phyloP scores from a whole-genome alignment of 2,888 invertebrate species.

The Suillia variegata region DNA sequence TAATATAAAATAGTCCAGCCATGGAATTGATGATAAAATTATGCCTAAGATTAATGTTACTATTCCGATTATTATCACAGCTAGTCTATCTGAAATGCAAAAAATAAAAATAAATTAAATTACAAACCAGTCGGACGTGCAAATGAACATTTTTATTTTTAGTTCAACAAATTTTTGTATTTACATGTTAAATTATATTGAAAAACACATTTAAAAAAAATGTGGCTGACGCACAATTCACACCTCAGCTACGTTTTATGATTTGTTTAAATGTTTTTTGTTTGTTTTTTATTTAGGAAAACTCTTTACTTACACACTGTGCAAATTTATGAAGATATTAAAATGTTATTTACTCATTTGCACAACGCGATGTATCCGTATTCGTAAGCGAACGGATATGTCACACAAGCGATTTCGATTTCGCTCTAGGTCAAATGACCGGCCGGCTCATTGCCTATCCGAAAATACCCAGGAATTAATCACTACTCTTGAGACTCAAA shows the following conservation, averaged over 20 bases:
- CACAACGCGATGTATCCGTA: no score
- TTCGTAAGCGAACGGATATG: no score
- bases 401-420: conserved; percentile 4
- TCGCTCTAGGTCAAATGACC: conserved; percentile 32
- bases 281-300: no score
- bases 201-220: neutral
- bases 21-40: conserved; percentile 82
- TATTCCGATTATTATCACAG: conserved; percentile 79
- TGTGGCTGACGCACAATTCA: neutral
- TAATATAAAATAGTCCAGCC: conserved; percentile 85
- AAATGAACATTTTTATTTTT: neutral
- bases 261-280: neutral
- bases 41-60: conserved; percentile 80
- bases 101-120: neutral
- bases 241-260: neutral
- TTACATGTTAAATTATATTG: neutral
- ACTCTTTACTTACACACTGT: no score
- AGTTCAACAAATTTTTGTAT: neutral
- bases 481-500: no score
- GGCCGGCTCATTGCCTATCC: conserved; percentile 20
- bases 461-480: neutral
- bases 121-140: neutral
- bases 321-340: no score
- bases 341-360: no score
- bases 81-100: conserved; percentile 75